phyloP scores from a whole-genome alignment of 1,140 invertebrate genomes.

The Heliconius congener region DNA sequence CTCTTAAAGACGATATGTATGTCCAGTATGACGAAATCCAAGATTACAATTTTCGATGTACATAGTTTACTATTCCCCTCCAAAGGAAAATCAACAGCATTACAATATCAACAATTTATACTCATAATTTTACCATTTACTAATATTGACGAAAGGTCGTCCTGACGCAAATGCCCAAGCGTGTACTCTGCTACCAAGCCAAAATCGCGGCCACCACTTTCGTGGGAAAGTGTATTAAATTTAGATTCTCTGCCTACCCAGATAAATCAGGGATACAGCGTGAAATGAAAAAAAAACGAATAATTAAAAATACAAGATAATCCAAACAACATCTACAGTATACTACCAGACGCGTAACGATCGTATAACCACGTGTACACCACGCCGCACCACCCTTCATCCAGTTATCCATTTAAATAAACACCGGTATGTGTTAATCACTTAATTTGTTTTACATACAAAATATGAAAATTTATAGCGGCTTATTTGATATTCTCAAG shows the following conservation, averaged over 20 bases:
- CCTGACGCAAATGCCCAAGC: too few relatives aligned
- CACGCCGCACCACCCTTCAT: not conserved
- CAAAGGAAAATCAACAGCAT: too few relatives aligned
- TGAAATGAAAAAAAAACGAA: not conserved
- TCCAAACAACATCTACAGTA: not conserved
- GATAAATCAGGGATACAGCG: too few relatives aligned
- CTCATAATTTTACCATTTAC: too few relatives aligned
- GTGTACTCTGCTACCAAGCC: too few relatives aligned
- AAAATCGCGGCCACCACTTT: too few relatives aligned
- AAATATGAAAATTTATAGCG: slow-evolving; percentile 41
- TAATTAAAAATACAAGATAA: not conserved
- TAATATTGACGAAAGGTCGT: too few relatives aligned
- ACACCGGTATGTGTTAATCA: slow-evolving; percentile 10
- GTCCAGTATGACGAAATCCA: not conserved
- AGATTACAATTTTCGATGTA: not conserved
- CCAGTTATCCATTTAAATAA: not conserved
- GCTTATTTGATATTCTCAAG: slow-evolving; percentile 73
- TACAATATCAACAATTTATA: too few relatives aligned
- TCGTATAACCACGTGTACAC: slow-evolving; percentile 18
- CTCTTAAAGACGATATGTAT: not conserved
- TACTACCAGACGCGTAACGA: not conserved
- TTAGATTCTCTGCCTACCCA: too few relatives aligned
- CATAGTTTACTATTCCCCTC: not conserved
- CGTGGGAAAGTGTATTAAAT: too few relatives aligned
- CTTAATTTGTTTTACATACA: slow-evolving; percentile 11